These are phyloP conservation scores for Tragelaphus eurycerus DNA, from an alignment of 2,797 vertebrate species.

Conservation along the genomic window DNA sequence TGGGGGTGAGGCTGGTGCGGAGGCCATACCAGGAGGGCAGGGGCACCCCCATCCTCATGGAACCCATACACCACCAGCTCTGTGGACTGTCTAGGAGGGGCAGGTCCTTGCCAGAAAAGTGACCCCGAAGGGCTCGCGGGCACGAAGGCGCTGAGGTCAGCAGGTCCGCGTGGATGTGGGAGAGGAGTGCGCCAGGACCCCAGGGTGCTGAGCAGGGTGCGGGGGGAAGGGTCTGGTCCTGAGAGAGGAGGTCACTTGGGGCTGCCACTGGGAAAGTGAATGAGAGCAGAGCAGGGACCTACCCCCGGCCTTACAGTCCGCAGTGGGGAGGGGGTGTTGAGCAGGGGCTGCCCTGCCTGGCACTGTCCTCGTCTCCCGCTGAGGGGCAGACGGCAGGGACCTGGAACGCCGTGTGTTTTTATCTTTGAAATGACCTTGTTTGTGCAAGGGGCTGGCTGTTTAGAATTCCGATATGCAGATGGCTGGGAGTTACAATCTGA, in stretches of 20 bases:
- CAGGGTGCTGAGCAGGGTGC: not conserved
- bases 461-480: slow-evolving; percentile 88
- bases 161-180: not conserved
- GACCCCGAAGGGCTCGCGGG: not conserved
- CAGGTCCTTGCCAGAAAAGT: not conserved
- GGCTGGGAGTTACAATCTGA: slow-evolving; percentile 84
- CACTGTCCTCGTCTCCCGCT: not conserved
- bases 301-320: accelerated
- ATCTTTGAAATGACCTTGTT: slow-evolving; percentile 91
- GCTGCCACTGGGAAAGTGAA: not conserved
- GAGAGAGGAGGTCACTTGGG: not conserved
- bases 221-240: not conserved
- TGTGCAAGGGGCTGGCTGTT: slow-evolving; percentile 86
- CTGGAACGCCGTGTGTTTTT: slow-evolving; percentile 64
- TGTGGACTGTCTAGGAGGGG: not conserved
- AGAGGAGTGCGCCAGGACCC: not conserved
- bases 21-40: not conserved
- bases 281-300: not conserved
- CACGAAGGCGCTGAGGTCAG: not conserved
- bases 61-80: not conserved
- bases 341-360: not conserved
- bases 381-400: not conserved
- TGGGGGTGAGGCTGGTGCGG: not conserved
- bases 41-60: not conserved
- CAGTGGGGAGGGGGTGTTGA: not conserved